These are phyloP conservation scores for Chironomus tepperi DNA, from an alignment of 1,140 invertebrate genomes.

Conservation along the genomic window DNA sequence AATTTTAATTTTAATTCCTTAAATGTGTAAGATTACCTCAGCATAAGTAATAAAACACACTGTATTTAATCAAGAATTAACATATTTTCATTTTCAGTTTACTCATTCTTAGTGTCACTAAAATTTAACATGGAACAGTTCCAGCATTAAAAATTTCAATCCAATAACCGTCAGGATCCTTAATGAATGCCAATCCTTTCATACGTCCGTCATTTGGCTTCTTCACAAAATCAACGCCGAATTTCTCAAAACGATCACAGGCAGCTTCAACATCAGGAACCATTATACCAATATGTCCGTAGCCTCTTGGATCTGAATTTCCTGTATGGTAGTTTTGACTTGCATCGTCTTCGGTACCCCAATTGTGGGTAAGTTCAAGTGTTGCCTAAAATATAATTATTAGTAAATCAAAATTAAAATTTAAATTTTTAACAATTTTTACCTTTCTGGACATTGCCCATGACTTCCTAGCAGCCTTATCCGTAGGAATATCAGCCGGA, in stretches of 20 bases:
- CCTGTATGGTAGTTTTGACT: constrained; percentile 80
- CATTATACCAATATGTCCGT: constrained; percentile 83
- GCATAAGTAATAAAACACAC: too few species aligned
- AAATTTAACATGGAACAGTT: constrained; percentile 34
- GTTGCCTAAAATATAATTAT: constrained; percentile 48
- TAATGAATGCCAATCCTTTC: constrained; percentile 89
- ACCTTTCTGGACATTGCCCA: constrained; percentile 71
- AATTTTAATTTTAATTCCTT: too few species aligned
- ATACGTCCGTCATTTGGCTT: constrained; percentile 84
- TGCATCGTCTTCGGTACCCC: constrained; percentile 82
- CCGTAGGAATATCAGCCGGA: constrained; percentile 58
- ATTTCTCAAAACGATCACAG: constrained; percentile 73
- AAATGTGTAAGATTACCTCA: too few species aligned
- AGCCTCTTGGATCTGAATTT: constrained; percentile 83
- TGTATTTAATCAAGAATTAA: too few species aligned
- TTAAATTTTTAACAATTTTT: not conserved
- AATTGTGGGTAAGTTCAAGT: constrained; percentile 89
- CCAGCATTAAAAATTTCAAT: constrained; percentile 81
- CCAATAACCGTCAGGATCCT: constrained; percentile 94
- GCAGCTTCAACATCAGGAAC: constrained; percentile 83
- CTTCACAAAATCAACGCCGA: constrained; percentile 83
- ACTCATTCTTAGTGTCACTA: too few species aligned
- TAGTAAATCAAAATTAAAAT: not conserved
- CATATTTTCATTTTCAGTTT: too few species aligned
- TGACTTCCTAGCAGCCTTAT: constrained; percentile 53